phyloP scores from a whole-genome alignment of 2,113 vertebrate genomes.

The Solea senegalensis region DNA sequence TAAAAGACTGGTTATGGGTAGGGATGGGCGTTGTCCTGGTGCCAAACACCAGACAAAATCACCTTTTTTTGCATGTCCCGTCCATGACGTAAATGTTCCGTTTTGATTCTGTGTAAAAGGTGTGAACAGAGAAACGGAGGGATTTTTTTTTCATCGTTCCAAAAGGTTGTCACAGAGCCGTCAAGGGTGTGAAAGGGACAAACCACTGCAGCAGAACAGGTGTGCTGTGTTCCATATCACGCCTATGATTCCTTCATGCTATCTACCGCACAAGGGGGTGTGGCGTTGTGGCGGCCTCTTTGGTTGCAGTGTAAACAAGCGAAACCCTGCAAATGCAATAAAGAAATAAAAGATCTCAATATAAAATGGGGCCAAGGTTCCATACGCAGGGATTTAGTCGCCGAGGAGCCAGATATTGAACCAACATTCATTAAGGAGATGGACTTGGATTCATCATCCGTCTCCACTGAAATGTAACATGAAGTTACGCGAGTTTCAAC shows the following conservation, averaged over 20 bases:
- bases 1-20: no score
- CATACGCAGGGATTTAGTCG: not conserved
- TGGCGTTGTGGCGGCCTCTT: not conserved
- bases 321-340: not conserved
- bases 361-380: not conserved
- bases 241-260: not conserved
- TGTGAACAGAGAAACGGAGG: no score
- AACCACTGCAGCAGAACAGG: not conserved
- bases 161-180: not conserved
- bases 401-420: not conserved
- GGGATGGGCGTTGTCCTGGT: no score
- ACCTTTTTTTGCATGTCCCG: no score
- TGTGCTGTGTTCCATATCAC: not conserved
- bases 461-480: not conserved
- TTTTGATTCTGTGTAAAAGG: no score
- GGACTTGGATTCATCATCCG: slow-evolving; percentile 4
- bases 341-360: no score
- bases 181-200: not conserved
- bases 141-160: not conserved
- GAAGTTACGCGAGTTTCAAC: slow-evolving; percentile 6
- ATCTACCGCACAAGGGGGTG: not conserved
- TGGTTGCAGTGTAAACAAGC: not conserved
- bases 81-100: no score
- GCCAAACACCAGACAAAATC: no score
- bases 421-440: not conserved